Evolutionary conservation across 2,113 vertebrate genomes (phyloP).

Genomic region (Ophthalmolycus amberensis): DNA sequence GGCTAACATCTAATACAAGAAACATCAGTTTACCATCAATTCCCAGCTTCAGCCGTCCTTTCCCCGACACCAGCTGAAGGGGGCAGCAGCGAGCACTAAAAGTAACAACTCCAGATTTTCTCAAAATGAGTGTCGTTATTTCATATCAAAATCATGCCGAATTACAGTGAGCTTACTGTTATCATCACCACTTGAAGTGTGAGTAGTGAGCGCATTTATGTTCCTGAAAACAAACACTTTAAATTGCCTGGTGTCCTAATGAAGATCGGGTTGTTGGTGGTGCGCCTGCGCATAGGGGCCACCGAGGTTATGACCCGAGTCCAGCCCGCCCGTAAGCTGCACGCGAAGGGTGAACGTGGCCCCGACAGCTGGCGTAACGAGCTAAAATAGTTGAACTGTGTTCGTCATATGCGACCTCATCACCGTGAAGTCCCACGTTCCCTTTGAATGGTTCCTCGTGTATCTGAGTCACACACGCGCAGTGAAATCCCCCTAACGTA

Average conservation of each 20-base stretch:
- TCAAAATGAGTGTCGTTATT: neutral
- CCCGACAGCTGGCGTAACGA: too few species aligned
- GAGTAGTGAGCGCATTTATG: too few species aligned
- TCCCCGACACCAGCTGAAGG: neutral
- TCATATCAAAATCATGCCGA: neutral
- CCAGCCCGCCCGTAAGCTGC: neutral
- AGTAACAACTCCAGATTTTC: neutral
- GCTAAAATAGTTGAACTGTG: too few species aligned
- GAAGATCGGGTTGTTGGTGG: neutral
- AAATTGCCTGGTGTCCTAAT: neutral
- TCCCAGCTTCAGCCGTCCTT: neutral
- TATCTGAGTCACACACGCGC: slow-evolving; percentile 76
- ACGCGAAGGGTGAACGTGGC: neutral
- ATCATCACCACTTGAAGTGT: rapidly evolving
- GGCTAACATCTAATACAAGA: neutral
- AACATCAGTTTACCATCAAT: neutral
- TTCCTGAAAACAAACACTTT: too few species aligned
- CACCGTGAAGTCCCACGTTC: neutral
- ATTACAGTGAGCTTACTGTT: neutral
- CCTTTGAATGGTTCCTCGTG: slow-evolving; percentile 2
- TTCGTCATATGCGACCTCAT: neutral
- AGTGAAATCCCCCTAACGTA: slow-evolving; percentile 48
- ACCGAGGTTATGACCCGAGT: neutral
- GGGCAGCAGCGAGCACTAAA: slow-evolving; percentile 14
- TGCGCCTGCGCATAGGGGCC: neutral